A percentile compares a stretch with the other conserved stretches of the same genome.
phyloP scores from a whole-genome alignment of 2,888 invertebrate genomes.

The Ophioninae sp. region DNA sequence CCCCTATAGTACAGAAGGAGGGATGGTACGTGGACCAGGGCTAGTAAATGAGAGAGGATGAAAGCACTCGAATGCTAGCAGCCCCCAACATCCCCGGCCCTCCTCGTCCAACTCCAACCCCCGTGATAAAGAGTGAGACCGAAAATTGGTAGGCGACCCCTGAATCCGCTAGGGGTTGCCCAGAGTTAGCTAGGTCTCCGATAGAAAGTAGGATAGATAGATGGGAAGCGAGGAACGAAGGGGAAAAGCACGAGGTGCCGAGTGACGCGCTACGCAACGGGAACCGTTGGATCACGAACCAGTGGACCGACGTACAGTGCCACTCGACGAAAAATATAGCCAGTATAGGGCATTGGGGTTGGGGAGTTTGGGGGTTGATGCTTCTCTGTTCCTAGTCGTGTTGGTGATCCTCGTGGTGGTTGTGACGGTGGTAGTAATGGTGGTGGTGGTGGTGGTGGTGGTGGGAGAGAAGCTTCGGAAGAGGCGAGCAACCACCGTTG shows the following conservation, averaged over 20 bases:
- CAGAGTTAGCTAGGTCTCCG: slow-evolving; percentile 45
- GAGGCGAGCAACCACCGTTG: slow-evolving; percentile 77
- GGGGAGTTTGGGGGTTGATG: too few relatives aligned
- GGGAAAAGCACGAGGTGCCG: slow-evolving; percentile 54
- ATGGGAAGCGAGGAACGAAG: slow-evolving; percentile 41
- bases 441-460: slow-evolving; percentile 31
- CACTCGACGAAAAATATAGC: slow-evolving; percentile 80
- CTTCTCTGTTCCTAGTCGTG: too few relatives aligned
- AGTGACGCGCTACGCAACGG: slow-evolving; percentile 60
- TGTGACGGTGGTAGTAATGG: slow-evolving; percentile 18
- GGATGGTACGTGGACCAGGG: slow-evolving; percentile 42
- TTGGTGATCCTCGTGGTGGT: slow-evolving; percentile 10
- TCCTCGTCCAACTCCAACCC: neutral
- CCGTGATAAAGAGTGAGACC: slow-evolving; percentile 52
- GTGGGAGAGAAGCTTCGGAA: slow-evolving; percentile 29
- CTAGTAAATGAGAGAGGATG: slow-evolving; percentile 55
- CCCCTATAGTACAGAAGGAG: slow-evolving; percentile 30
- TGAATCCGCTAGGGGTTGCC: slow-evolving; percentile 34
- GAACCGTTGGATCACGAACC: slow-evolving; percentile 55
- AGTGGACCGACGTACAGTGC: slow-evolving; percentile 71
- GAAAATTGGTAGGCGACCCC: slow-evolving; percentile 42
- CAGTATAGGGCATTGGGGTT: slow-evolving; percentile 62
- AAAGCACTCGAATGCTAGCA: slow-evolving; percentile 36
- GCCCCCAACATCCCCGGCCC: too few relatives aligned
- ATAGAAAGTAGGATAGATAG: slow-evolving; percentile 58